Evolutionary conservation across 2,113 vertebrate genomes (phyloP), one percentile per base, ranked within the genome.

Genomic region (Malurus cyaneus): DNA sequence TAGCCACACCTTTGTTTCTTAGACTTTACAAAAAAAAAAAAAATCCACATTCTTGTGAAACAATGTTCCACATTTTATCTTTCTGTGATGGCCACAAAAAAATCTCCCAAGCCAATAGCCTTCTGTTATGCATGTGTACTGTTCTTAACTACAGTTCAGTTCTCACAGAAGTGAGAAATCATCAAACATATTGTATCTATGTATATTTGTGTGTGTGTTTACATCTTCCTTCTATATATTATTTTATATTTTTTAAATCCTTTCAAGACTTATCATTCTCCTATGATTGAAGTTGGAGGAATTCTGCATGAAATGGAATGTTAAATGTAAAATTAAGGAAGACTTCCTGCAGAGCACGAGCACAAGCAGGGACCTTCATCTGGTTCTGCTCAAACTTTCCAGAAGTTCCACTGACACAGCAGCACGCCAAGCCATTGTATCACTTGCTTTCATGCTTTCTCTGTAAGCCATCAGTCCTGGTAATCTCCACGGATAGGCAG

Each of bases 101-200:
- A 24, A 12, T 3, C 10, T 12, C 34, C 19, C 4, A 59, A 41
- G 18, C 4, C 8, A 4, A 32, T 0, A 72, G 8, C 21, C 14
- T 64, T 69, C 39, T 53, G 7, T 66, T 86, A n/a, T 5, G 1
- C 16, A 34, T 24, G 39, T 41, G 80, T 53, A 18, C n/a, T 69
- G 11, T 20, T 42, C 11, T 24, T 46, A 36, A 67, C 11, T n/a
- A 54, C 14, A 78, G 9, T 7, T 53, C 31, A 57, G 15, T 82
- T 88, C 26, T 74, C 52, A 49, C 0, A 31, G 39, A 53, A 61
- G 4, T 14, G 53, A 52, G 20, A 18, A 84, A 81, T 79, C 36
- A 47, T 41, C 53, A 47, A 65, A 5, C 7, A 41, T 8, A 9
- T 8, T 66, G 2, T 41, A 1, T 47, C 4, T 18, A 1, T 60